phyloP scores from a whole-genome alignment of 2,113 vertebrate species.

The Daboia siamensis region DNA sequence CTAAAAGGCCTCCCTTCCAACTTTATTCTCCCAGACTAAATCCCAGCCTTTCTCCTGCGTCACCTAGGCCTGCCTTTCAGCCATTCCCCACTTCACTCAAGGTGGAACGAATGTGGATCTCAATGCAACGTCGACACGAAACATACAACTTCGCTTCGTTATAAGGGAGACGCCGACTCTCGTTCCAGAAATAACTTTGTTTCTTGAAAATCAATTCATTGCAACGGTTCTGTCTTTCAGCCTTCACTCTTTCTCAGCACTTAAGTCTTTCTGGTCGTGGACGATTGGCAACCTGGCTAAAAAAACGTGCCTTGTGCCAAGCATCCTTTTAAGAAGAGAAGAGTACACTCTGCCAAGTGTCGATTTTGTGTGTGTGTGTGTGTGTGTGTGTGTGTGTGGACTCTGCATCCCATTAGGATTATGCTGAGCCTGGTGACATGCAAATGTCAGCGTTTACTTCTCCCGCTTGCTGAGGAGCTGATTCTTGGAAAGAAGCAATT shows the following conservation, averaged over 20 bases:
- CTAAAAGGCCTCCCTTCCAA: background rate
- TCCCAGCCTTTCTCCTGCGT: background rate
- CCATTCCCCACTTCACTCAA: background rate
- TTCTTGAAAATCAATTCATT: background rate
- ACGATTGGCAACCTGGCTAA: background rate
- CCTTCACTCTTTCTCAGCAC: background rate
- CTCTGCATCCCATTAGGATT: background rate
- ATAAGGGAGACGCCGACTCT: background rate
- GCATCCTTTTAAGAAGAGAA: background rate
- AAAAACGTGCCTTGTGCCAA: background rate
- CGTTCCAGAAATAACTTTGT: background rate
- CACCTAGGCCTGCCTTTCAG: background rate
- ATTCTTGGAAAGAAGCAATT: background rate
- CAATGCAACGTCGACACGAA: background rate
- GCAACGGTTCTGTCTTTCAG: background rate
- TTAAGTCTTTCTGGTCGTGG: background rate
- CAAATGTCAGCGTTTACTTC: background rate
- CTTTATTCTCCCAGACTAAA: background rate
- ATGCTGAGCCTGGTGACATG: background rate
- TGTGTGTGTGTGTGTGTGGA: background rate
- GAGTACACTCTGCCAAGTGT: background rate
- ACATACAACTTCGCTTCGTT: background rate
- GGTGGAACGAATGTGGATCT: background rate
- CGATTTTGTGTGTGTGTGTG: background rate
- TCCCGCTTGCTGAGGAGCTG: background rate